Conservation (phyloP, 2,797 vertebrate species). For the Channa striata region DNA sequence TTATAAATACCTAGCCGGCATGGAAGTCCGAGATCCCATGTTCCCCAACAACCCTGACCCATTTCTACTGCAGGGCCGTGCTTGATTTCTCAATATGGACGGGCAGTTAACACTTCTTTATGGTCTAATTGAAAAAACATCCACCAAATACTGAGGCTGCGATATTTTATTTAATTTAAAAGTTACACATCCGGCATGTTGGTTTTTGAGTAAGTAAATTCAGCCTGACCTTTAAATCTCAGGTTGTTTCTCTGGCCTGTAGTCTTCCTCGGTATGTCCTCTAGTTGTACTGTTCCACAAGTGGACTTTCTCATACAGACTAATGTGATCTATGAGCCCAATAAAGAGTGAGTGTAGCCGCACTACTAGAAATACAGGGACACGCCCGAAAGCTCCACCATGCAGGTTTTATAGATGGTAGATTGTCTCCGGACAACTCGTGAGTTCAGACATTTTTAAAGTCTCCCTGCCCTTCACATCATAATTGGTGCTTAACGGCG, state of each 20-base stretch:
- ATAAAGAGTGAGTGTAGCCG: conserved; percentile 43
- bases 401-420: conserved; percentile 56
- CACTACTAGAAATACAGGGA: conserved; percentile 35
- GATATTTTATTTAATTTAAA: conserved; percentile 19
- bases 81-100: conserved; percentile 71
- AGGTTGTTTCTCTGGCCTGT: conserved; percentile 25
- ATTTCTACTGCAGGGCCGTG: conserved; percentile 70
- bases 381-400: conserved; percentile 33
- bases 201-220: conserved; percentile 32
- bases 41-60: conserved; percentile 85
- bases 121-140: conserved; percentile 49
- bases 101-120: conserved; percentile 39
- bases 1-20: conserved; percentile 83
- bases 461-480: conserved; percentile 67
- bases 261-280: conserved; percentile 16
- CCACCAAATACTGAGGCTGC: conserved; percentile 20
- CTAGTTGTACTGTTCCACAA: conserved; percentile 34
- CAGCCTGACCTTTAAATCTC: conserved; percentile 3
- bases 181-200: conserved; percentile 1
- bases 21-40: conserved; percentile 80
- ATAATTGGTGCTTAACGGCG: conserved; percentile 68
- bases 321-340: conserved; percentile 58
- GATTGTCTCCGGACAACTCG: conserved; percentile 49
- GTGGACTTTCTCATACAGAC: conserved; percentile 14
- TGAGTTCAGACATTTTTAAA: conserved; percentile 65